These are phyloP conservation scores for Intoshia linei DNA, from an alignment of 1,140 invertebrate genomes.

Conservation along the genomic window DNA sequence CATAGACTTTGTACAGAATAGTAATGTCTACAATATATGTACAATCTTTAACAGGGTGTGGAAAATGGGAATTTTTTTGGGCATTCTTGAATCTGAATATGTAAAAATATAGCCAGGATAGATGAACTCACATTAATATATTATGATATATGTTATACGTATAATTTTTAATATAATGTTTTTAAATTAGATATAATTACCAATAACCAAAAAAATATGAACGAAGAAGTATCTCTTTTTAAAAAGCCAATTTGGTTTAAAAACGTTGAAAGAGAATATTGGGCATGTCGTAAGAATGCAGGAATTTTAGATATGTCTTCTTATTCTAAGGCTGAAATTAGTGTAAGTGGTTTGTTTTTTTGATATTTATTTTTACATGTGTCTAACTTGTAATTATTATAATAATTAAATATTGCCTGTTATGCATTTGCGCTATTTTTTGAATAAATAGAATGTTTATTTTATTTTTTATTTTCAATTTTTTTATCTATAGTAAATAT, in stretches of 20 bases:
- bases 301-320: conserved; percentile 83
- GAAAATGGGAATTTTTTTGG: conserved; percentile 1
- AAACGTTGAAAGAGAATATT: conserved; percentile 50
- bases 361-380: background rate
- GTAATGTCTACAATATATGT: background rate
- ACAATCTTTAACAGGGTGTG: background rate
- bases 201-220: conserved; percentile 1
- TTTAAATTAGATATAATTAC: background rate
- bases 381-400: no score
- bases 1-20: background rate
- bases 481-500: no score
- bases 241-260: conserved; percentile 70
- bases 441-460: no score
- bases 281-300: conserved; percentile 58
- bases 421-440: no score
- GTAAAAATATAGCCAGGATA: background rate
- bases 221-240: conserved; percentile 7
- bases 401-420: no score
- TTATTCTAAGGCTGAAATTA: conserved; percentile 77
- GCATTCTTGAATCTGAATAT: background rate
- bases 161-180: background rate
- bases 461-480: no score
- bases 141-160: background rate
- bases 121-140: background rate
- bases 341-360: conserved; percentile 27